These are phyloP conservation scores for Myocastor coypus DNA, from an alignment of 2,113 vertebrate species.

Conservation along the genomic window DNA sequence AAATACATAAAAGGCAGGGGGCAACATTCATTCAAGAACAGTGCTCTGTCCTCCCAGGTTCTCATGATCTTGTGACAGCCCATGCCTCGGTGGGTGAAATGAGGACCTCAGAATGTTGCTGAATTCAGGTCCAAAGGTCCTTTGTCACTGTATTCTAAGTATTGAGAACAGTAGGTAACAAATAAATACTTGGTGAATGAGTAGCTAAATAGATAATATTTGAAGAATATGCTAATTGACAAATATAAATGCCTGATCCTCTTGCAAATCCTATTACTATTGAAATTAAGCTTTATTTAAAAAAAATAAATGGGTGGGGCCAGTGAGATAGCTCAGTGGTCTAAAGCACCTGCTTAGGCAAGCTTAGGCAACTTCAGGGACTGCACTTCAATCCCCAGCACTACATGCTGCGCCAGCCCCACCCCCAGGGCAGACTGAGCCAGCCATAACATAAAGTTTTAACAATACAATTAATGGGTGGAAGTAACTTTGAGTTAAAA, in stretches of 20 bases:
- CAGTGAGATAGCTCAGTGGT: no score
- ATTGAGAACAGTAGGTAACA: background rate
- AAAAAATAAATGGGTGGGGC: background rate
- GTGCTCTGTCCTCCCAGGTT: background rate
- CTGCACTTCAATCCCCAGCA: no score
- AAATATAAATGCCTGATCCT: background rate
- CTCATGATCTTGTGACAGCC: background rate
- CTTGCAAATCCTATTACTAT: background rate
- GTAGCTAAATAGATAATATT: background rate
- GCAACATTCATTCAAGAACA: background rate
- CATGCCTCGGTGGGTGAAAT: background rate
- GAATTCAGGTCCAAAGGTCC: background rate
- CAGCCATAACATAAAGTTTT: no score
- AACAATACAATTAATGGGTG: background rate
- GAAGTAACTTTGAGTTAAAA: conserved; percentile 9
- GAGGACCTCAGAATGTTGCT: background rate
- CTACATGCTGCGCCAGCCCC: no score
- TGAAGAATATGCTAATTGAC: background rate
- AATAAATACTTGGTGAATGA: background rate
- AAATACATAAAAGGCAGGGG: background rate
- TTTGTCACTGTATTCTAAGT: background rate
- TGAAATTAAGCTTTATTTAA: conserved; percentile 23
- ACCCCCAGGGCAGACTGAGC: no score
- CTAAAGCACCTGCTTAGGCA: no score
- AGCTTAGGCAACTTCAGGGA: no score